These are phyloP conservation scores for Pyxicephalus adspersus DNA, from an alignment of 2,113 vertebrate species.

Conservation along the genomic window DNA sequence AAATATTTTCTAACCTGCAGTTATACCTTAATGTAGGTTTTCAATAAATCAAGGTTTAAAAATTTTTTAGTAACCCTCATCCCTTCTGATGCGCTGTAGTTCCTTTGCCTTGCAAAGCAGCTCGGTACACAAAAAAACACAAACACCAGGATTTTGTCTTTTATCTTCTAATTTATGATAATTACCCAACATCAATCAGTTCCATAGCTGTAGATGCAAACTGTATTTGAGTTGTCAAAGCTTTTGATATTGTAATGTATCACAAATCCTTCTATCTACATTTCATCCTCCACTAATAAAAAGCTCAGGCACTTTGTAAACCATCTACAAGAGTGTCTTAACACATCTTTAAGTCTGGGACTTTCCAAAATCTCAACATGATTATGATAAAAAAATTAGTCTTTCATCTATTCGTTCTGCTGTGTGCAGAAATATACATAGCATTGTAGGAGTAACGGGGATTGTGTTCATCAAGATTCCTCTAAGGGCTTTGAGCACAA, in stretches of 20 bases:
- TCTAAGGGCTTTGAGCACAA: too few relatives aligned
- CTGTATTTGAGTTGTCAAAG: conserved; percentile 54
- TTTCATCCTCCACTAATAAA: conserved; percentile 58
- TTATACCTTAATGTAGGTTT: not conserved
- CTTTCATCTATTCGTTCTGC: conserved; percentile 24
- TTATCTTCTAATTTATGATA: conserved; percentile 61
- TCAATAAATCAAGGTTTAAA: conserved; percentile 40
- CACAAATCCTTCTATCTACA: conserved; percentile 53
- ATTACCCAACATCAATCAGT: conserved; percentile 62
- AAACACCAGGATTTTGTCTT: conserved; percentile 58
- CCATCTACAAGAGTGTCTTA: conserved; percentile 27
- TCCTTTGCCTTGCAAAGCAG: conserved; percentile 23
- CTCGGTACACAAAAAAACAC: conserved; percentile 51
- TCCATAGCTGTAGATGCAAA: conserved; percentile 57
- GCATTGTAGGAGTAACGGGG: too few relatives aligned
- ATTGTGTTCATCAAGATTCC: too few relatives aligned
- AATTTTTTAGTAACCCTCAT: conserved; percentile 34
- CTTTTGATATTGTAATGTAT: conserved; percentile 64
- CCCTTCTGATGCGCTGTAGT: conserved; percentile 36
- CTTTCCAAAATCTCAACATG: not conserved
- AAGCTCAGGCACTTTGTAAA: conserved; percentile 16
- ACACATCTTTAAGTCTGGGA: conserved; percentile 14
- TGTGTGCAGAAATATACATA: too few relatives aligned
- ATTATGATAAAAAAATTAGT: not conserved
- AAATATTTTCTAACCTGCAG: not conserved